Percentiles rank a stretch among this genome's conserved stretches.
These are phyloP conservation scores for Telmatochromis sp. DNA, from an alignment of 2,113 vertebrate species.

Conservation along the genomic window DNA sequence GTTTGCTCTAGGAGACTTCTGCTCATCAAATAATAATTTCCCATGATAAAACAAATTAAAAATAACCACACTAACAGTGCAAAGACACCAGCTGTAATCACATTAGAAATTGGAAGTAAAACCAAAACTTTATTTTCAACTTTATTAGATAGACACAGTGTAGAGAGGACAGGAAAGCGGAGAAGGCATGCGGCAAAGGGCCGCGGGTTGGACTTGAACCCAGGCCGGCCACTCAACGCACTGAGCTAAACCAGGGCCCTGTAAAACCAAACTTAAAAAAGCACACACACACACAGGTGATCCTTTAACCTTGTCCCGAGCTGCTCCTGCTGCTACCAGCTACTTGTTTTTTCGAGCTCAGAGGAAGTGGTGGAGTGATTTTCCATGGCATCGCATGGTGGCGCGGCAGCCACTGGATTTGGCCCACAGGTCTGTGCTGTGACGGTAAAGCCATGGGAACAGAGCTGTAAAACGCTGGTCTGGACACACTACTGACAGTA, in stretches of 20 bases:
- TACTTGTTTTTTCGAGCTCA: not conserved
- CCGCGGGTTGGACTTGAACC: not conserved
- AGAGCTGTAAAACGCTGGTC: conserved; percentile 56
- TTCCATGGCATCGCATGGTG: conserved; percentile 15
- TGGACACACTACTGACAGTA: conserved; percentile 59
- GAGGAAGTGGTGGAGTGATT: conserved; percentile 1
- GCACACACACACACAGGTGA: not conserved
- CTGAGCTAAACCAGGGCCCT: not conserved
- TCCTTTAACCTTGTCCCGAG: not conserved
- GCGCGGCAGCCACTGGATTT: conserved; percentile 23
- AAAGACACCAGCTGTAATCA: not conserved
- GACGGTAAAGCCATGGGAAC: conserved; percentile 62
- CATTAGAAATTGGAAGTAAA: not conserved
- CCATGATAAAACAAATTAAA: not conserved
- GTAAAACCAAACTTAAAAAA: not conserved
- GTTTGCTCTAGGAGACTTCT: not conserved
- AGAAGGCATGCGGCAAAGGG: not conserved
- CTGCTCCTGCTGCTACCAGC: not conserved
- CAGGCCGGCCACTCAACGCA: not conserved
- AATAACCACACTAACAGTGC: not conserved
- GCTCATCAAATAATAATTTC: not conserved
- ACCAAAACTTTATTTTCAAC: not conserved
- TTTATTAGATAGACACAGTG: not conserved
- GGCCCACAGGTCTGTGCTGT: conserved; percentile 16
- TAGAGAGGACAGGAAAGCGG: not conserved